Base-by-base conservation (phyloP, 2,797 vertebrate species). In the Rhadinocentrus ornatus region DNA sequence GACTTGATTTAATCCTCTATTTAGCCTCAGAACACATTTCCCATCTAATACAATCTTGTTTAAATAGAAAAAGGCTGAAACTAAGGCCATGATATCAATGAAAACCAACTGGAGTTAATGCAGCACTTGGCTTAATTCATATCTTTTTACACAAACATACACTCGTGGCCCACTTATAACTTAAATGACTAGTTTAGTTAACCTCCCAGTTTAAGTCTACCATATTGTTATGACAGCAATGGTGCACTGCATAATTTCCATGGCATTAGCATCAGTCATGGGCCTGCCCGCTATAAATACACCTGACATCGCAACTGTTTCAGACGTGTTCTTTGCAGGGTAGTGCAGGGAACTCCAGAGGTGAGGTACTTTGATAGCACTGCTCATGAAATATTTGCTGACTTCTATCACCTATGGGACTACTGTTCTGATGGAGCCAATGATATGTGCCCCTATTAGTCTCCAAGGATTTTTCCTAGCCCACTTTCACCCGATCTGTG, bases 361-460 rank as follows among this genome's bases (percentile, higher is more conserved):
- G 93, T 95, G 94, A 95, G 92, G 75, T 82, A 84, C 92, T 92
- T 89, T 93, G 91, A 89, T 93, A 84, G 94, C 84, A 86, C 91
- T 90, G 92, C 93, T 94, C 90, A 91, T 96, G 94, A 96, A 96
- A 96, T 95, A 95, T 96, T 95, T 96, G 94, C 94, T 95, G 92
- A 93, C 95, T 96, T 94, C 95, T 91, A 91, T 96, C 96, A 96
- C 95, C 94, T 95, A 83, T 94, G 95, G 96, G 95, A 95, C 95
- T 96, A 91, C 91, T 95, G 94, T 96, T 94, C 95, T 95, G 96
- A 96, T 96, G 94, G 96, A 96, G 94, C 92, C 95, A 94, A 96
- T 97, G 96, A 96, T 96, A 95, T 93, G 95, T 95, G 94, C 93
- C 94, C 95, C 95, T 93, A 94, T 96, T 94, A 94, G 94, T 97